A percentile compares a stretch with the other conserved stretches of the same genome.
Conservation (phyloP, 2,113 vertebrate genomes). For the Poecilia latipinna region DNA sequence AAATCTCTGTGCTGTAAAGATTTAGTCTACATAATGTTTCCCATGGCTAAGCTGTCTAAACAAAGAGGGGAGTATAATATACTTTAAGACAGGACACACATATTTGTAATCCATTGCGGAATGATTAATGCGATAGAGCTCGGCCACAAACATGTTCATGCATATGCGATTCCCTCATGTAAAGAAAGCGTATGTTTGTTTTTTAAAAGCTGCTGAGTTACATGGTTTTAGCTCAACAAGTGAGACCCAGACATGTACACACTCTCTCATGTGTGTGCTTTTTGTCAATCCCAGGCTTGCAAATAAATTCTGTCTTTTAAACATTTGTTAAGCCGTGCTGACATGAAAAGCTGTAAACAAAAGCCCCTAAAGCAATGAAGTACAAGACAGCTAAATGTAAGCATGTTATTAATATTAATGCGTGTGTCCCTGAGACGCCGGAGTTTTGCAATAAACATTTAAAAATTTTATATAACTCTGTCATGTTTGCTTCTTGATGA, state of each 20-base stretch:
- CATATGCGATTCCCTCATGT: slow-evolving; percentile 12
- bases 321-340: slow-evolving; percentile 14
- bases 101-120: slow-evolving; percentile 36
- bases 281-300: neutral
- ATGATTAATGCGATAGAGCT: slow-evolving; percentile 52
- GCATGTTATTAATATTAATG: slow-evolving; percentile 16
- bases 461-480: slow-evolving; percentile 10
- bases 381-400: slow-evolving; percentile 14
- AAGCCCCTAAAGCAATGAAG: slow-evolving; percentile 2
- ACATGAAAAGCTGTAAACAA: neutral
- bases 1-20: slow-evolving; percentile 58
- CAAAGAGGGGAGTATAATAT: slow-evolving; percentile 56
- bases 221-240: slow-evolving; percentile 17
- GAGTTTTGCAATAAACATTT: slow-evolving; percentile 1
- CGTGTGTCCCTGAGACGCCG: slow-evolving; percentile 2
- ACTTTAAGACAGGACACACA: slow-evolving; percentile 52
- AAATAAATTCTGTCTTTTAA: slow-evolving; percentile 6
- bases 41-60: slow-evolving; percentile 65
- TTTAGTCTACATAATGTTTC: slow-evolving; percentile 63
- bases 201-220: slow-evolving; percentile 37
- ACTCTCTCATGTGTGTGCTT: slow-evolving; percentile 5
- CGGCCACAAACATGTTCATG: slow-evolving; percentile 28
- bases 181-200: slow-evolving; percentile 45
- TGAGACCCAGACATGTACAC: slow-evolving; percentile 15
- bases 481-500: slow-evolving; percentile 25